Evolutionary conservation across 2,113 vertebrate genomes (phyloP), one percentile per base, ranked within the genome.

Genomic region (Phodopus roborovskii): DNA sequence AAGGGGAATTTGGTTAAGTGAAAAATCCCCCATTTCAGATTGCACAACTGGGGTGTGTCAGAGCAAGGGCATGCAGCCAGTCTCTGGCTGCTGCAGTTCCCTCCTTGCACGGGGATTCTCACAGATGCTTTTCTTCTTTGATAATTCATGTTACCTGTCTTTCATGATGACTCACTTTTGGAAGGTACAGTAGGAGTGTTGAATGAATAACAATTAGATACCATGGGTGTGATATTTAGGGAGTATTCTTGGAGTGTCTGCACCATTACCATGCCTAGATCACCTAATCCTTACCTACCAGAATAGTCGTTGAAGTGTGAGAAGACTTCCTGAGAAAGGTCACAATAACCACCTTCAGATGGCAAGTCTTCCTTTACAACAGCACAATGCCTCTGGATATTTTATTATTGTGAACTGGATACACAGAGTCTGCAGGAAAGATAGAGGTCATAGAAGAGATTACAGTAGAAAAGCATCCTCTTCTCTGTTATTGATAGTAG

Each of bases 151-250:
- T 8, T 3, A 0, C 4, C 0, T 30, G 0, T 88, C 42, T 90
- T 15, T 30, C 71, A 48, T 11, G 8, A 30, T 2, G 17, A 50
- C 58, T 10, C 78, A 16, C 15, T 91, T 95, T 92, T 64, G 73
- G 62, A 77, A 87, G 4, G 53, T 30, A 1, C 3, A 4, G 5
- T 19, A n/a, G 45, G 10, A 33, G 20, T 2, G 0, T 28, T 5
- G 16, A 39, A 9, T 93, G 17, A 91, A 36, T 9, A 62, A 74
- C 48, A 20, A 42, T 20, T 60, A 28, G 36, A 60, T 39, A 22
- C 3, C 7, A 0, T 60, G 79, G 22, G 13, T n/a, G 24, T 83
- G 1, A 33, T 33, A n/a, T 39, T 83, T 30, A 84, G 13, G 24
- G 6, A 28, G 10, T 26, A 7, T 7, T 81, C 20, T 60, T 26